Conservation (phyloP, 2,888 invertebrate genomes). For the Pemphredon lugubris region DNA sequence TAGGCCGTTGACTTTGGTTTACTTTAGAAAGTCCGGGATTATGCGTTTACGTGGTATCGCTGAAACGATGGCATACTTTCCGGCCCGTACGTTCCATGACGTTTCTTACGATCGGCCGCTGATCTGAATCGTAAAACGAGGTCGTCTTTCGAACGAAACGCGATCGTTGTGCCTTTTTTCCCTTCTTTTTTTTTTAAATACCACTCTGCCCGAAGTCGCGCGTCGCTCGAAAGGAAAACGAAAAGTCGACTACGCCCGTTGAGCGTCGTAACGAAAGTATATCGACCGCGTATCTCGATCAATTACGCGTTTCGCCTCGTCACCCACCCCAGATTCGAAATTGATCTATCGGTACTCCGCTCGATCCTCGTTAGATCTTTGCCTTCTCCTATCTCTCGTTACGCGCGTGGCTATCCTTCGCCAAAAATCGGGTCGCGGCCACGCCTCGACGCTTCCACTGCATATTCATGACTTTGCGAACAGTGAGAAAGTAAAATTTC, state of each 20-base stretch:
- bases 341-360: no score
- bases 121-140: not conserved
- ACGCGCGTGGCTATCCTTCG: conserved; percentile 26
- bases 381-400: not conserved
- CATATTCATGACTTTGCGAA: conserved; percentile 54
- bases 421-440: conserved; percentile 52
- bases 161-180: not conserved
- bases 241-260: not conserved
- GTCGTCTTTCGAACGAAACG: not conserved
- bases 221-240: no score
- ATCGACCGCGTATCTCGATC: not conserved
- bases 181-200: no score
- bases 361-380: not conserved
- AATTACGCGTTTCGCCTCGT: no score
- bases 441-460: conserved; percentile 52
- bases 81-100: conserved; percentile 12
- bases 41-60: conserved; percentile 32
- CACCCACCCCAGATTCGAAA: not conserved
- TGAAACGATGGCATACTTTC: conserved; percentile 49
- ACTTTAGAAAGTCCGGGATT: conserved; percentile 51
- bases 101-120: conserved; percentile 22
- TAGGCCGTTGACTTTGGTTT: conserved; percentile 43
- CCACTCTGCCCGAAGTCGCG: no score
- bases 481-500: conserved; percentile 44
- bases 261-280: no score